phyloP scores from a whole-genome alignment of 2,113 vertebrate species.

The Coracopsis vasa region DNA sequence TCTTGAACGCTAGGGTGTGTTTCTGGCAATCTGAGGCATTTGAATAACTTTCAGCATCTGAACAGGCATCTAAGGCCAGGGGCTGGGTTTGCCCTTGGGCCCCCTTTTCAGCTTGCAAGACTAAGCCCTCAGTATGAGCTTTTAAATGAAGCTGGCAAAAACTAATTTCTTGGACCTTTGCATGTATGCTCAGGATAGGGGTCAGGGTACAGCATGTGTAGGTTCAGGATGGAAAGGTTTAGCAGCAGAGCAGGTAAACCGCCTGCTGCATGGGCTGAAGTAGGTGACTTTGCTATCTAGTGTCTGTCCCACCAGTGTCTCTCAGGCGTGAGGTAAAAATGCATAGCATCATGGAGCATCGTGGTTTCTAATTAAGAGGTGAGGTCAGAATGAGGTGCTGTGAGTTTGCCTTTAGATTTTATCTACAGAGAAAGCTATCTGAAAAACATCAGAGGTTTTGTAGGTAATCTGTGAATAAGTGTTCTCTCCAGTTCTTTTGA shows the following conservation, averaged over 20 bases:
- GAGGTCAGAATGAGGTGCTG: not conserved
- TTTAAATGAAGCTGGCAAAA: not conserved
- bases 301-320: fast-evolving
- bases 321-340: not conserved
- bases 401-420: not conserved
- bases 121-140: not conserved
- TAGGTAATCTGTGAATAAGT: not conserved
- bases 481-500: not conserved
- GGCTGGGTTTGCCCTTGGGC: not conserved
- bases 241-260: not conserved
- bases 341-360: not conserved
- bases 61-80: not conserved
- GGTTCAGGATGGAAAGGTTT: not conserved
- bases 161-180: not conserved
- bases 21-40: not conserved
- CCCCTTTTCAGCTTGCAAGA: not conserved
- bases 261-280: not conserved
- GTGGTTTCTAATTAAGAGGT: not conserved
- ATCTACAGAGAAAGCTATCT: not conserved
- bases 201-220: too few relatives aligned
- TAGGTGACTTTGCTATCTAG: not conserved
- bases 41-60: not conserved
- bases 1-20: not conserved
- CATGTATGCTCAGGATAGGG: not conserved
- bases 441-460: not conserved